These are phyloP conservation scores for Lithophane leautieri DNA, from an alignment of 2,888 invertebrate species.

Conservation along the genomic window DNA sequence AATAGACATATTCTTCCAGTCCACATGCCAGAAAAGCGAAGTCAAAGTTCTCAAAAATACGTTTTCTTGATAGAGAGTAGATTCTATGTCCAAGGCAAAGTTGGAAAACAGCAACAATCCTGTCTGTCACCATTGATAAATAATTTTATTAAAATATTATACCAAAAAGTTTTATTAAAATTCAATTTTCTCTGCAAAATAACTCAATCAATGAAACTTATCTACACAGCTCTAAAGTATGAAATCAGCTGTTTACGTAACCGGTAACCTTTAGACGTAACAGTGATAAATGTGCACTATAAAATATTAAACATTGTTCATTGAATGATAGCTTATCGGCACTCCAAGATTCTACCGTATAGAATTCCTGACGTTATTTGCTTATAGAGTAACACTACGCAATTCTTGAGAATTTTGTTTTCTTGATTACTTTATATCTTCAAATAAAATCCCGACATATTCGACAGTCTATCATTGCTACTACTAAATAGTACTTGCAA, in stretches of 20 bases:
- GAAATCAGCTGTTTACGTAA: slow-evolving; percentile 27
- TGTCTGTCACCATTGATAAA: neutral
- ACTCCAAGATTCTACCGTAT: neutral
- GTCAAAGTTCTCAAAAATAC: neutral
- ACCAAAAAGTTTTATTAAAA: neutral
- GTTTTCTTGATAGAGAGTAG: neutral
- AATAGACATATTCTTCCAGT: neutral
- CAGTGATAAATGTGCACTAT: slow-evolving; percentile 26
- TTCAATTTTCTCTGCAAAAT: slow-evolving; percentile 8
- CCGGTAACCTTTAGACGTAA: slow-evolving; percentile 34
- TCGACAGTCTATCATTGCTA: no score
- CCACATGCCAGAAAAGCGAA: neutral
- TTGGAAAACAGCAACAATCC: neutral
- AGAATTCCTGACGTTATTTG: slow-evolving; percentile 4
- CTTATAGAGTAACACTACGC: neutral
- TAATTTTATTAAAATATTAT: neutral
- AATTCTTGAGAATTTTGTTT: neutral
- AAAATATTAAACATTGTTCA: slow-evolving; percentile 15
- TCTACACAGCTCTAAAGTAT: slow-evolving; percentile 4
- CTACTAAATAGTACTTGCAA: neutral
- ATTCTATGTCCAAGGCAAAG: neutral
- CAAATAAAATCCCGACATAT: neutral
- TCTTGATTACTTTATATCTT: neutral
- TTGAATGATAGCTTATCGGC: slow-evolving; percentile 47
- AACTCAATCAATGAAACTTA: slow-evolving; percentile 11